Evolutionary conservation across 2,797 vertebrate genomes (phyloP).

Genomic region (Chaetophractus vellerosus): DNA sequence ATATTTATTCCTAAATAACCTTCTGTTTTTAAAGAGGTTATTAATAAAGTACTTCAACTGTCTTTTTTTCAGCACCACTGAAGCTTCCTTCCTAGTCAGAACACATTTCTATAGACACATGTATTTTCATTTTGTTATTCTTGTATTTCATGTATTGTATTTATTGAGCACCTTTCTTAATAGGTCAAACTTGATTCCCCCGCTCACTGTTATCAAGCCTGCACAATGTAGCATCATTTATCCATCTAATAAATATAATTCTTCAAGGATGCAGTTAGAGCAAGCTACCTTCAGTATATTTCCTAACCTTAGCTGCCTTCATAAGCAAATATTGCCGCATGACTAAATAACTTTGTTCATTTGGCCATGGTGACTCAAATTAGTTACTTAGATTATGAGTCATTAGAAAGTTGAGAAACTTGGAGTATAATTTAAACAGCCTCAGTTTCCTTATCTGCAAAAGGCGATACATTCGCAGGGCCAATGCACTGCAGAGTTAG

Average conservation of each 20-base stretch:
- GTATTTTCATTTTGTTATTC: slow-evolving; percentile 56
- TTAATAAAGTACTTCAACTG: neutral
- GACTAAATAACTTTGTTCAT: neutral
- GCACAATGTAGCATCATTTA: neutral
- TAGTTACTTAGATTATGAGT: neutral
- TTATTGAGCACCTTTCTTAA: slow-evolving; percentile 48
- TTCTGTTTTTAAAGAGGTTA: slow-evolving; percentile 26
- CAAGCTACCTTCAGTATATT: slow-evolving; percentile 22
- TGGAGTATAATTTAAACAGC: neutral
- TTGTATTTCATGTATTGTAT: slow-evolving; percentile 44
- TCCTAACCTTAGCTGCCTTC: slow-evolving; percentile 14
- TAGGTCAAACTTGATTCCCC: slow-evolving; percentile 16
- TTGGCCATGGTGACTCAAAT: neutral
- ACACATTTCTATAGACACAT: neutral
- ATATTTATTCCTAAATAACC: slow-evolving; percentile 23
- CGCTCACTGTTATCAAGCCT: slow-evolving; percentile 12
- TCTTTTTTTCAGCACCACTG: neutral
- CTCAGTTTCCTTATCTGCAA: neutral
- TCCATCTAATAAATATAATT: slow-evolving; percentile 53
- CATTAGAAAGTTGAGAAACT: neutral
- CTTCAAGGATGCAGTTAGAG: slow-evolving; percentile 18
- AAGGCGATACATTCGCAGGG: neutral
- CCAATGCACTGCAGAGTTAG: neutral
- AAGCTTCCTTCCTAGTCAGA: neutral
- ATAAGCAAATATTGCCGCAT: neutral